Evolutionary conservation across 2,797 vertebrate genomes (phyloP).

Genomic region (Cynopterus sphinx): DNA sequence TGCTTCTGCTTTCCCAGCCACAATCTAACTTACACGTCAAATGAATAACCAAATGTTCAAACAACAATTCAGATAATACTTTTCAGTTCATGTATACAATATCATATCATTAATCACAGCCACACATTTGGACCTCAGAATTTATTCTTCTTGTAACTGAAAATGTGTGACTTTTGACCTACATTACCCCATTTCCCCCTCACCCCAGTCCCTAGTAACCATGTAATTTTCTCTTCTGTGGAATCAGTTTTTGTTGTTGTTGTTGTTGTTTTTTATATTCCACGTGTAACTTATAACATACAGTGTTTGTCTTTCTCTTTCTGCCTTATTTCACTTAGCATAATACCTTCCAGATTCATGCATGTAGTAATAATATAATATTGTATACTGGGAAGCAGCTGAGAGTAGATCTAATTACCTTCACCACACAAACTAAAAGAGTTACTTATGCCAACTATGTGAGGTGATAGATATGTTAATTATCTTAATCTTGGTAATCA

Average conservation of each 20-base stretch:
- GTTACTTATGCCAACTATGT: background rate
- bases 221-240: background rate
- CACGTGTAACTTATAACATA: background rate
- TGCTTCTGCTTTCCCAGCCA: background rate
- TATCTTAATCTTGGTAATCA: background rate
- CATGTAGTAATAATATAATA: background rate
- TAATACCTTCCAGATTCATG: background rate
- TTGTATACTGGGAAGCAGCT: background rate
- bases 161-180: background rate
- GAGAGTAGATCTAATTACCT: background rate
- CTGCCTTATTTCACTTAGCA: background rate
- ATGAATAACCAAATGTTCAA: background rate
- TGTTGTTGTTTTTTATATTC: background rate
- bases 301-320: background rate
- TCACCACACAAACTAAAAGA: background rate
- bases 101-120: background rate
- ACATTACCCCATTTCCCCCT: background rate
- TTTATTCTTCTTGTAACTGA: background rate
- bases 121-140: background rate
- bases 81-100: background rate
- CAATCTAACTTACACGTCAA: background rate
- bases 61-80: background rate
- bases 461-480: background rate
- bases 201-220: background rate
- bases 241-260: too few species aligned